Conservation (phyloP, 2,888 invertebrate genomes). For the Ophion ellenae region DNA sequence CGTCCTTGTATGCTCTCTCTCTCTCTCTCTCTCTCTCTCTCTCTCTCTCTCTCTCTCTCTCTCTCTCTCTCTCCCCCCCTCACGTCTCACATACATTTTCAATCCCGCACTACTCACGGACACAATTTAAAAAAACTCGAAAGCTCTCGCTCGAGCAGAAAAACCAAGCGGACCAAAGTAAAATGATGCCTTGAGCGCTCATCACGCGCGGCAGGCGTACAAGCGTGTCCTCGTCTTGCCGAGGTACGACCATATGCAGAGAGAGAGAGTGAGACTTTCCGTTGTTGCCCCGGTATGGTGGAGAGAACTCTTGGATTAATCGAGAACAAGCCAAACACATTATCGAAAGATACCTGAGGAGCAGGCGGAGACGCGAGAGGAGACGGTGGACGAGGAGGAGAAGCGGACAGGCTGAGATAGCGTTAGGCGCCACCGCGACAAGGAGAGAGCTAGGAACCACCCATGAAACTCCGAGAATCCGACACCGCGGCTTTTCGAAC, state of each 20-base stretch:
- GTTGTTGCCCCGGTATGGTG: neutral
- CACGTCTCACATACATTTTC: no score
- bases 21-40: no score
- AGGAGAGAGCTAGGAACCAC: slow-evolving; percentile 53
- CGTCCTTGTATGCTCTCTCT: no score
- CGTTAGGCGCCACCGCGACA: slow-evolving; percentile 63
- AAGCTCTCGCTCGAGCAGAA: no score
- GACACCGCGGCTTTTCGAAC: slow-evolving; percentile 66
- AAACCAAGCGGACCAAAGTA: no score
- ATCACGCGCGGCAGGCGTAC: no score
- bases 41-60: no score
- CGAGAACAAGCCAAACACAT: slow-evolving; percentile 82
- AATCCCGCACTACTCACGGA: no score
- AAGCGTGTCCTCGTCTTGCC: no score
- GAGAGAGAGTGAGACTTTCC: neutral
- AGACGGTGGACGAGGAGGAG: slow-evolving; percentile 71
- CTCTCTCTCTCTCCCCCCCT: no score
- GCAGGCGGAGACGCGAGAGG: slow-evolving; percentile 65
- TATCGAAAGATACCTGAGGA: slow-evolving; percentile 69
- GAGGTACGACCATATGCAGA: neutral
- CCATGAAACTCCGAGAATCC: slow-evolving; percentile 74
- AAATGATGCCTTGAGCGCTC: no score
- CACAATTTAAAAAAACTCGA: no score
- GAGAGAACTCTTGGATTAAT: slow-evolving; percentile 76
- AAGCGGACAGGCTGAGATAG: slow-evolving; percentile 71